Percentiles rank a stretch among this genome's conserved stretches.
Evolutionary conservation across 2,113 vertebrate species (phyloP).

Genomic region (Cheirogaleus medius): DNA sequence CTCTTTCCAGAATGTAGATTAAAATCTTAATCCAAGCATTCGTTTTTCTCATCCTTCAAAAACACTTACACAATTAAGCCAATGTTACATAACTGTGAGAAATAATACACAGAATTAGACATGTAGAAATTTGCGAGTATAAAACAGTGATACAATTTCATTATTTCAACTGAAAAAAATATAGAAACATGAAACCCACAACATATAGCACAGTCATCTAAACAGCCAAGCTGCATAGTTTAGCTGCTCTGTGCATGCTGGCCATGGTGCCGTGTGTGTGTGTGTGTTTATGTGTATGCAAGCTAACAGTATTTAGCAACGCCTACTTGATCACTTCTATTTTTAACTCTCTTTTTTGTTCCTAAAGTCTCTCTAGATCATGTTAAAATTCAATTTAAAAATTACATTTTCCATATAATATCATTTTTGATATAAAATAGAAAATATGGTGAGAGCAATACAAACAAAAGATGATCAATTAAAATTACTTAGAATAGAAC

Average conservation of each 20-base stretch:
- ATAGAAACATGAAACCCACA: background rate
- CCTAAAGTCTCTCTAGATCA: background rate
- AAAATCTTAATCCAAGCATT: background rate
- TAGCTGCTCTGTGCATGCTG: background rate
- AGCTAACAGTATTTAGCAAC: background rate
- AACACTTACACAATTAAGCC: background rate
- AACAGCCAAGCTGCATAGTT: background rate
- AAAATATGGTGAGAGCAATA: background rate
- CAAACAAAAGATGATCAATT: background rate
- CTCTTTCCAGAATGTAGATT: background rate
- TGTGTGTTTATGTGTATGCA: too few relatives aligned
- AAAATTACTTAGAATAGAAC: background rate
- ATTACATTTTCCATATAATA: background rate
- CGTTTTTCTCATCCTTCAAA: background rate
- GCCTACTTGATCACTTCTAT: background rate
- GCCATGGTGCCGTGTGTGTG: background rate
- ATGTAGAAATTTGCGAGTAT: background rate
- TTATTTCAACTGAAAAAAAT: background rate
- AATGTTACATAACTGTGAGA: background rate
- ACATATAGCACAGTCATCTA: background rate
- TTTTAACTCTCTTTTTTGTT: background rate
- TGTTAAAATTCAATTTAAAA: slow-evolving; percentile 13
- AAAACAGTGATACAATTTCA: background rate
- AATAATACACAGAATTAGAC: background rate
- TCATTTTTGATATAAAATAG: background rate